Evolutionary conservation across 2,888 invertebrate species (phyloP).

Genomic region (Deroplatys truncata): DNA sequence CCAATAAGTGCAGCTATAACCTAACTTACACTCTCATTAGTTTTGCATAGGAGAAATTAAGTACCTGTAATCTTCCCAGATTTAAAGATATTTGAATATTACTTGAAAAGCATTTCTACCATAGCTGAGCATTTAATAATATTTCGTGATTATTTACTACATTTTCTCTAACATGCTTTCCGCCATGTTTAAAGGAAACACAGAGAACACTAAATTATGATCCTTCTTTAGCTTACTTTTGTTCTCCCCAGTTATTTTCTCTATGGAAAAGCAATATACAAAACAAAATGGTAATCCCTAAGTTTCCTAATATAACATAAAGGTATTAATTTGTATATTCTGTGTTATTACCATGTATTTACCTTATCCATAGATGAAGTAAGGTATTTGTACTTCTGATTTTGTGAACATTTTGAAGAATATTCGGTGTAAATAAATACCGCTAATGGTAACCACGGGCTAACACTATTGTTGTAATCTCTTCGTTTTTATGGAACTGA

Average conservation of each 20-base stretch:
- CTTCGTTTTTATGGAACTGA: too few relatives aligned
- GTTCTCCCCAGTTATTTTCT: neutral
- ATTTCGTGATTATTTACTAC: neutral
- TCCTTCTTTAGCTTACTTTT: neutral
- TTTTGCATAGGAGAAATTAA: neutral
- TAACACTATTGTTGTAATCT: too few relatives aligned
- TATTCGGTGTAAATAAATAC: too few relatives aligned
- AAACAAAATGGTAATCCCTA: too few relatives aligned
- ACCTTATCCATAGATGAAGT: too few relatives aligned
- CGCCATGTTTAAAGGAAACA: neutral
- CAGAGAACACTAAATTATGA: neutral
- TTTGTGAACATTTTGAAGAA: too few relatives aligned
- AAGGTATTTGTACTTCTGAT: too few relatives aligned
- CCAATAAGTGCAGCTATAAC: neutral
- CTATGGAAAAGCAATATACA: neutral
- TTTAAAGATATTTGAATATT: neutral
- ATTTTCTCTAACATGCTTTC: neutral
- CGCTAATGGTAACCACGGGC: too few relatives aligned
- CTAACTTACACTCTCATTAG: neutral
- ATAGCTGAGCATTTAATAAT: neutral
- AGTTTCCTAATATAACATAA: too few relatives aligned
- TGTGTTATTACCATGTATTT: too few relatives aligned
- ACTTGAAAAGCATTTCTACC: neutral
- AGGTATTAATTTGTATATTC: too few relatives aligned
- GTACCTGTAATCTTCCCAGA: neutral